Evolutionary conservation across 1,140 invertebrate species (phyloP).

Genomic region (Radopholus similis): DNA sequence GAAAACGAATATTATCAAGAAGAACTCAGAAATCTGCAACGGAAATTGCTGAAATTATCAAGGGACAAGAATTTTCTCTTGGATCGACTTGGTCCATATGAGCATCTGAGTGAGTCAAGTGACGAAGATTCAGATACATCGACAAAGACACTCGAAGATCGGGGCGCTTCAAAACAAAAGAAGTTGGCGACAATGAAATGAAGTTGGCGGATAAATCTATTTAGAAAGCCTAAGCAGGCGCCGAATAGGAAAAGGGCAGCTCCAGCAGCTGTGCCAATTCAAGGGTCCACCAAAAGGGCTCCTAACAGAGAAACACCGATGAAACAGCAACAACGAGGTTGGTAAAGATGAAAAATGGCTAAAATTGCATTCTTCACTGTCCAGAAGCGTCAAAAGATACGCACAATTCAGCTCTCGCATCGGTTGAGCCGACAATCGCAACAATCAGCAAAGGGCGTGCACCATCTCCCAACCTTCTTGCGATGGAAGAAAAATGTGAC

Average conservation of each 20-base stretch:
- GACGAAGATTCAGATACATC: conserved; percentile 47
- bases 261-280: background rate
- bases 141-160: conserved; percentile 29
- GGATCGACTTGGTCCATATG: conserved; percentile 38
- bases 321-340: too few species aligned
- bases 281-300: too few species aligned
- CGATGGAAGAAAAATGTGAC: too few species aligned
- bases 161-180: conserved; percentile 41
- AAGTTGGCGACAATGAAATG: conserved; percentile 13
- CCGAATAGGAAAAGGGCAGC: conserved; percentile 6
- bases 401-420: too few species aligned
- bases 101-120: conserved; percentile 32
- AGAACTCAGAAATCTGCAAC: conserved; percentile 50
- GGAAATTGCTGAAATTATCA: conserved; percentile 52
- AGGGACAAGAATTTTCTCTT: conserved; percentile 52
- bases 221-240: background rate
- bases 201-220: conserved; percentile 10
- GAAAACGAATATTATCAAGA: conserved; percentile 57
- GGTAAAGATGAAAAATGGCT: too few species aligned
- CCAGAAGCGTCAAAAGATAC: too few species aligned
- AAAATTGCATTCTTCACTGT: too few species aligned
- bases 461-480: too few species aligned
- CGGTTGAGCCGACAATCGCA: too few species aligned
- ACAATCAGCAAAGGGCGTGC: too few species aligned
- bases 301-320: too few species aligned